A percentile compares a stretch with the other conserved stretches of the same genome.
Evolutionary conservation across 2,797 vertebrate genomes (phyloP).

Genomic region (Silurus lanzhouensis): DNA sequence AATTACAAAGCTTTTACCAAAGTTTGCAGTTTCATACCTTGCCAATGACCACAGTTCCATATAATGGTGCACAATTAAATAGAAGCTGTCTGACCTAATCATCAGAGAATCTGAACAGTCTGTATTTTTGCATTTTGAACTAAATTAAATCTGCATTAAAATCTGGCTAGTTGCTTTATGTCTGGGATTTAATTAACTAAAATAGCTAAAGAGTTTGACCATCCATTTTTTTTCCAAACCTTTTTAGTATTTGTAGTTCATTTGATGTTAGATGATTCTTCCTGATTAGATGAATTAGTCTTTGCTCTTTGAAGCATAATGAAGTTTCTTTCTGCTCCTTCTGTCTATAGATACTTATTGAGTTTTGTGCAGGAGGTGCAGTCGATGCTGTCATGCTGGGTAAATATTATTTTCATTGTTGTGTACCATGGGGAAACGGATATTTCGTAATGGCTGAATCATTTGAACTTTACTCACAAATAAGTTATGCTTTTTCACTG

Average conservation of each 20-base stretch:
- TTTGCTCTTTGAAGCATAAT: neutral
- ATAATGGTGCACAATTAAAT: constrained; percentile 35
- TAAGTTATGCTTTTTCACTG: constrained; percentile 46
- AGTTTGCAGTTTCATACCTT: neutral
- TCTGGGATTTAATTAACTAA: neutral
- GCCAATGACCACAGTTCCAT: constrained; percentile 12
- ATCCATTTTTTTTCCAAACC: neutral
- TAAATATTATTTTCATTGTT: constrained; percentile 72
- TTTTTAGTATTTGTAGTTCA: neutral
- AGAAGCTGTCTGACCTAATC: neutral
- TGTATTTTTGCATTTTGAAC: neutral
- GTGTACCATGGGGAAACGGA: constrained; percentile 2
- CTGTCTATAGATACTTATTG: constrained; percentile 88
- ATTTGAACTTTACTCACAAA: constrained; percentile 11
- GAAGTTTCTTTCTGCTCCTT: neutral
- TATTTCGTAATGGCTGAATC: constrained; percentile 32
- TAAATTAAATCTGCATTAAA: neutral
- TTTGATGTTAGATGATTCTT: neutral
- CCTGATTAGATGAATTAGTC: neutral
- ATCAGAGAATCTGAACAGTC: neutral
- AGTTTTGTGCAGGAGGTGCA: constrained; percentile 98
- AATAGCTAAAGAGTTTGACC: neutral
- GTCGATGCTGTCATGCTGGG: constrained; percentile 98
- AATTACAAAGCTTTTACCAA: constrained; percentile 53
- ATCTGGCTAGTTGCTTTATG: neutral